A percentile compares a stretch with the other conserved stretches of the same genome.
Conservation (phyloP, 2,888 invertebrate species). For the Luffia ferchaultella region DNA sequence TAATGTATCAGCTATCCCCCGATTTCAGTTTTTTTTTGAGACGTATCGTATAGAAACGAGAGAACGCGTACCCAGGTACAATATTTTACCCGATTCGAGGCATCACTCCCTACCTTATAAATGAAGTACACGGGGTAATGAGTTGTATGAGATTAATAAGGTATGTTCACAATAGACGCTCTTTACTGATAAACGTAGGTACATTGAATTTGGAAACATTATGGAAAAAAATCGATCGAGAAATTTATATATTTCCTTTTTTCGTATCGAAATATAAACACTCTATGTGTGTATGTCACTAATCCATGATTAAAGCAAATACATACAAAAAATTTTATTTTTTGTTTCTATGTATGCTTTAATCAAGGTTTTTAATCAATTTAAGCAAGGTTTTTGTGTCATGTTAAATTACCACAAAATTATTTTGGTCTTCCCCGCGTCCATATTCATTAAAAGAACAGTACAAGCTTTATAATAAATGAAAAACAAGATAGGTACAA, state of each 20-base stretch:
- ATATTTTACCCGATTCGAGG: conserved; percentile 26
- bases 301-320: no score
- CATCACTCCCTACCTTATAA: conserved; percentile 28
- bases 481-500: no score
- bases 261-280: background rate
- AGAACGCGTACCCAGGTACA: conserved; percentile 18
- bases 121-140: conserved; percentile 37
- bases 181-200: background rate
- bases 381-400: no score
- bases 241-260: background rate
- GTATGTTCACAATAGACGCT: conserved; percentile 18
- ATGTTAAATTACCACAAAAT: no score
- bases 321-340: no score
- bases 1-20: no score
- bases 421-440: no score
- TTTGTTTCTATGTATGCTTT: no score
- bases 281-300: background rate
- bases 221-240: background rate
- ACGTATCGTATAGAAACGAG: conserved; percentile 13
- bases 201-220: background rate
- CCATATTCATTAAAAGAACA: no score
- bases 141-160: conserved; percentile 27
- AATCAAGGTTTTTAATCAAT: no score
- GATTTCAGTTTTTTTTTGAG: no score
- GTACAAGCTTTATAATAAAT: no score